Conservation (phyloP, 2,797 vertebrate species). For the Pelochelys cantorii region DNA sequence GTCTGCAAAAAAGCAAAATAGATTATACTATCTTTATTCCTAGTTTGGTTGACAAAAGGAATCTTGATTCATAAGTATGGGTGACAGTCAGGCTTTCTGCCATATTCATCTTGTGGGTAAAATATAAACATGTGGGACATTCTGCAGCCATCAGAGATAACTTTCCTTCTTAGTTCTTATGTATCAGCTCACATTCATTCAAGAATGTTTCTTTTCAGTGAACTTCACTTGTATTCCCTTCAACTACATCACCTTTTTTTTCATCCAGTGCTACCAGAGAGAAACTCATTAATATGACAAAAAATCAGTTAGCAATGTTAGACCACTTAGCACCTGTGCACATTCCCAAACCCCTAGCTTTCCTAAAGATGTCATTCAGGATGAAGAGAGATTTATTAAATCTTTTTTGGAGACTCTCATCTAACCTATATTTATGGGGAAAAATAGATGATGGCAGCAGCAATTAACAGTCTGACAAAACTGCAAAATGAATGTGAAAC, state of each 20-base stretch:
- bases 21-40: conserved; percentile 33
- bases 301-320: neutral
- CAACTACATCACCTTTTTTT: neutral
- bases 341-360: neutral
- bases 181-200: neutral
- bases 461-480: neutral
- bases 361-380: neutral
- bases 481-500: neutral
- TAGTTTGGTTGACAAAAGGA: conserved; percentile 18
- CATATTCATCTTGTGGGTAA: conserved; percentile 52
- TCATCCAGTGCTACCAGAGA: neutral
- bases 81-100: conserved; percentile 28
- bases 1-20: neutral
- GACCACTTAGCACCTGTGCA: neutral
- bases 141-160: conserved; percentile 9
- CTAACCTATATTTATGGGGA: neutral
- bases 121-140: conserved; percentile 47
- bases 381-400: neutral
- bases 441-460: neutral
- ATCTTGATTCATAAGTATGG: neutral
- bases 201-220: neutral
- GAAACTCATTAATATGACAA: fast-evolving
- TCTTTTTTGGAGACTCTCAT: neutral
- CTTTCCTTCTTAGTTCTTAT: conserved; percentile 34
- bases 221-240: neutral